Evolutionary conservation across 2,113 vertebrate species (phyloP), one percentile per base, ranked within the genome.

Genomic region (Cettia cetti): DNA sequence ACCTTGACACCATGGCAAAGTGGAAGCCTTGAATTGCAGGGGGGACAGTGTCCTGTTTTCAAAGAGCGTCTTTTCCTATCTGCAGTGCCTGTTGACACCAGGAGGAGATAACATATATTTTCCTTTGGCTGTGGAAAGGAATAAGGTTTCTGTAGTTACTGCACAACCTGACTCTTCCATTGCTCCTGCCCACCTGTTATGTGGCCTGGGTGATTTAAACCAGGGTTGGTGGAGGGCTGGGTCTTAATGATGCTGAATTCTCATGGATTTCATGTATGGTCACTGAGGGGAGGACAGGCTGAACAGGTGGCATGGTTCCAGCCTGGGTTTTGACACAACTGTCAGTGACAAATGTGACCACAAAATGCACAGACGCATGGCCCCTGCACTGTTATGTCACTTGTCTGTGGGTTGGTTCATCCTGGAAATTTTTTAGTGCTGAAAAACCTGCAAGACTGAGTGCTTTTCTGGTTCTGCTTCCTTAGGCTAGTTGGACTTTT

Each of bases 371-470:
- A n/a, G 82, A 54, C 33, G 37, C 2, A 0, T 23, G 35, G 12
- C 35, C 18, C 30, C 0, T 0, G 22, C 65, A 71, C 42, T 6
- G 5, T 68, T 24, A 2, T 1, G 2, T 75, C 13, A 4, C 0
- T 0, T 78, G 24, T 37, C 44, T 35, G 17, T 35, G 69, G 31
- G 5, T 39, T 78, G 23, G 21, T 77, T 94, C 5, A 5, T 59
- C 52, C 39, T 96, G 60, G 80, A 59, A 76, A 30, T 37, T 30
- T 16, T 71, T 80, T 4, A 39, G 39, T 54, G 53, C 68, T 80
- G 60, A 53, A 86, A 70, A 86, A 11, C 5, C 42, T 50, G n/a
- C 21, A 19, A 54, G 61, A 49, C 74, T 26, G 14, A 44, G 56
- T 16, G n/a, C 50, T 86, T 47, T 71, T 21, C 77, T 82, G n/a